These are phyloP conservation scores for Marmota monax DNA, from an alignment of 2,113 vertebrate genomes.

Conservation along the genomic window DNA sequence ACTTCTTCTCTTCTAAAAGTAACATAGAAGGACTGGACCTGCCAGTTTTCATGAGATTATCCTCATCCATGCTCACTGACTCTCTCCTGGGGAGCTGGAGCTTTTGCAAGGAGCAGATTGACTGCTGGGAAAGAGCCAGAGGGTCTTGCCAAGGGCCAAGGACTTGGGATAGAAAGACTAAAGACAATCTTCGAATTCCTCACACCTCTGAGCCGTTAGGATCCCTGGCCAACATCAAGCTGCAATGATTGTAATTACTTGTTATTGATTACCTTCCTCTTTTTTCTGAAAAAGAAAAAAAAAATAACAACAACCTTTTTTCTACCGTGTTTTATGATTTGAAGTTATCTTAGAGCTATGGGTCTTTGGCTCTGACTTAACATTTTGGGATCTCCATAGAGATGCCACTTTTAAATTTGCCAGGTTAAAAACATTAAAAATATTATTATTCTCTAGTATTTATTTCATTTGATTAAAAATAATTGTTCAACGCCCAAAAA, in stretches of 20 bases:
- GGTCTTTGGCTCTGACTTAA: neutral
- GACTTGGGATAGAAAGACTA: fast-evolving
- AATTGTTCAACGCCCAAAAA: neutral
- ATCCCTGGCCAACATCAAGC: neutral
- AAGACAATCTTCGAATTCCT: neutral
- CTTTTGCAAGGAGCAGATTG: neutral
- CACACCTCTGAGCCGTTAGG: neutral
- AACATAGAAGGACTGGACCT: neutral
- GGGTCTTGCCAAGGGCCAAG: neutral
- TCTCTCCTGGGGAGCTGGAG: neutral
- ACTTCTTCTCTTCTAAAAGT: constrained; percentile 16
- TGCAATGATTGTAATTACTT: neutral
- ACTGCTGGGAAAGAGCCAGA: neutral
- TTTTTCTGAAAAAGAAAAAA: neutral
- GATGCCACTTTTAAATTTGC: neutral
- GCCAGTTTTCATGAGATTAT: neutral
- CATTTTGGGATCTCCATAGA: neutral
- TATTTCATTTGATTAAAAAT: constrained; percentile 15
- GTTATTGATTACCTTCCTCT: neutral
- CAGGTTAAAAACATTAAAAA: neutral
- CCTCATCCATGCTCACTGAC: neutral
- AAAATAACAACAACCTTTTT: neutral
- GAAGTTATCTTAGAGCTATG: neutral
- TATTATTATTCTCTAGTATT: neutral
- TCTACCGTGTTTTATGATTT: neutral